A percentile compares a stretch with the other conserved stretches of the same genome.
These are phyloP conservation scores for Gallinago solitaria DNA, from an alignment of 2,797 vertebrate genomes.

Conservation along the genomic window DNA sequence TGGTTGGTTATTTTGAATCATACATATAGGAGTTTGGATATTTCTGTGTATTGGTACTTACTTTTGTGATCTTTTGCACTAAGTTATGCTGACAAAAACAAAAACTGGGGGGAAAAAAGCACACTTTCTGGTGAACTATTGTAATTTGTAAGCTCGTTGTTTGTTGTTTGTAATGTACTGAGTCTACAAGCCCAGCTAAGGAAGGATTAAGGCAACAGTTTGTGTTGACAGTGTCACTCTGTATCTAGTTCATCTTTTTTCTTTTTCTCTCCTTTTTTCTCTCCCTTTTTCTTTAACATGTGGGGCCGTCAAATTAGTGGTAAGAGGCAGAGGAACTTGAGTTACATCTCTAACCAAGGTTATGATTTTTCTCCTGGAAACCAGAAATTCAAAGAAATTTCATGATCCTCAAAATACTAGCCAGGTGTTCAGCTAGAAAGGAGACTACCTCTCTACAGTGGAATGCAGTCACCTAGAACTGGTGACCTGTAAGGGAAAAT, in stretches of 20 bases:
- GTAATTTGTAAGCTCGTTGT: slow-evolving; percentile 62
- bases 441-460: not conserved
- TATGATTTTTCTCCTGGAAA: not conserved
- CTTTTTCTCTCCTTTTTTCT: not conserved
- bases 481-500: not conserved
- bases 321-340: not conserved
- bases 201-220: slow-evolving; percentile 52
- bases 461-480: not conserved
- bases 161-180: slow-evolving; percentile 59
- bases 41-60: slow-evolving; percentile 37
- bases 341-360: not conserved
- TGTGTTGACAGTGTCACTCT: not conserved
- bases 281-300: not conserved
- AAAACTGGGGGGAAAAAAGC: slow-evolving; percentile 30
- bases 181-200: slow-evolving; percentile 51
- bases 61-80: slow-evolving; percentile 60
- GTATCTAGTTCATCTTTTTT: not conserved
- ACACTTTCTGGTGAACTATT: slow-evolving; percentile 66
- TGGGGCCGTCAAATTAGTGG: not conserved
- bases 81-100: slow-evolving; percentile 37
- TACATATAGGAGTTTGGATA: slow-evolving; percentile 8
- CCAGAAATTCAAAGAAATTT: not conserved
- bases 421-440: not conserved
- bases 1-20: slow-evolving; percentile 8
- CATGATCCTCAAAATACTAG: not conserved